Evolutionary conservation across 1,140 invertebrate species (phyloP), one percentile per base, ranked within the genome.

Genomic region (Nasonia giraulti): DNA sequence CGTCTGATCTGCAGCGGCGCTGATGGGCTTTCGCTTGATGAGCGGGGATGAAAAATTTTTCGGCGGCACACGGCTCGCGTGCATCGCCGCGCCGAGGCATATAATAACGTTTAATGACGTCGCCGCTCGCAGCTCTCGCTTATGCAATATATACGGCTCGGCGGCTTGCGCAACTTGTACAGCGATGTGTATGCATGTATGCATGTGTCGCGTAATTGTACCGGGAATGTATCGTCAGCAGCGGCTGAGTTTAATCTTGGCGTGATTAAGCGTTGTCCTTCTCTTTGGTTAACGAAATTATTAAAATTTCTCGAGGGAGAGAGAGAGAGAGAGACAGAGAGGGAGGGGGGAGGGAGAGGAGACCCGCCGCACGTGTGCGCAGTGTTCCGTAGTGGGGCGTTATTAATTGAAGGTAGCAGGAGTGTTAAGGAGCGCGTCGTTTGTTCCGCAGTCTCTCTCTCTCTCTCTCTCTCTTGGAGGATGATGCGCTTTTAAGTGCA

Each of bases 241-340:
- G 20, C 55, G 17, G 20, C 55, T 20, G 73, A 20, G 44, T 76
- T 23, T 76, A 23, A 47, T 47, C 74, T 50, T 71, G 17, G 40
- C 71, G 71, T 82, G 47, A 82, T 82, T 82, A 82, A 74, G 12
- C 31, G 50, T 44, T 68, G 71, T 82, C 81, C n/a, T 50, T 62
- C 69, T 71, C 31, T 31, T 40, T 44, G 40, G 17, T 73, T 84
- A 84, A 84, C 75, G 66, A 84, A 84, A 84, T 84, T 84, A 84
- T 84, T 84, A 79, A 84, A 84, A 73, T 84, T 62, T 71, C 68
- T 33, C 68, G 68, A 33, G 68, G 1, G 40, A 7, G 40, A 11
- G 40, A 7, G 17, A 66, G 17, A 7, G 62, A 66, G 62, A 7
- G 62, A 20, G 14, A 33, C 27, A 8, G 40, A 7, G 8, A 44